Percentiles rank a stretch among this genome's conserved stretches.
Conservation (phyloP, 2,888 invertebrate species). For the Drosophila differens region DNA sequence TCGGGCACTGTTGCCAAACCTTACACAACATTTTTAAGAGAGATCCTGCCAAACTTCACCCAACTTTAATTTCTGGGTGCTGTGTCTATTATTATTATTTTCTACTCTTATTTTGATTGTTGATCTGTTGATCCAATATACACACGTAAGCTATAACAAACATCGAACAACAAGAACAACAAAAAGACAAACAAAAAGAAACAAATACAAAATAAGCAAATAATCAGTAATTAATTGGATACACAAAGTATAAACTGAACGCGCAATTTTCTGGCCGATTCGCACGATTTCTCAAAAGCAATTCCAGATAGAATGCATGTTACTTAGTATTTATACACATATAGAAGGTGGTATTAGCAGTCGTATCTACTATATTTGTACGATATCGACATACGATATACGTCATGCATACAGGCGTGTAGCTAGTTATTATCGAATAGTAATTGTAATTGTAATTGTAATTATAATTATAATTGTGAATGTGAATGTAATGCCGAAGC, state of each 20-base stretch:
- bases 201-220: neutral
- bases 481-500: constrained; percentile 50
- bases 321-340: constrained; percentile 6
- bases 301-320: constrained; percentile 19
- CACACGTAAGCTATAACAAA: constrained; percentile 37
- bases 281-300: constrained; percentile 18
- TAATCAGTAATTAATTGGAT: neutral
- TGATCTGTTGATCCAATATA: constrained; percentile 7
- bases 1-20: constrained; percentile 35
- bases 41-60: neutral
- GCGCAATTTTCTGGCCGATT: neutral
- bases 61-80: constrained; percentile 1
- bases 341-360: neutral
- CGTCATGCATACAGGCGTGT: neutral
- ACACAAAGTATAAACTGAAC: constrained; percentile 1
- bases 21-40: too few relatives aligned
- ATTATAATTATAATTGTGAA: constrained; percentile 6
- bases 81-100: neutral
- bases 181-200: neutral
- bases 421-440: constrained; percentile 38
- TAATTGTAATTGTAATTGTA: constrained; percentile 9
- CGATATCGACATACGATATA: neutral
- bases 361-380: neutral
- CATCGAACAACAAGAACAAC: constrained; percentile 6
- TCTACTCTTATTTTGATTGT: neutral